Conservation (phyloP, 2,797 vertebrate species). For the Trichosurus vulpecula region DNA sequence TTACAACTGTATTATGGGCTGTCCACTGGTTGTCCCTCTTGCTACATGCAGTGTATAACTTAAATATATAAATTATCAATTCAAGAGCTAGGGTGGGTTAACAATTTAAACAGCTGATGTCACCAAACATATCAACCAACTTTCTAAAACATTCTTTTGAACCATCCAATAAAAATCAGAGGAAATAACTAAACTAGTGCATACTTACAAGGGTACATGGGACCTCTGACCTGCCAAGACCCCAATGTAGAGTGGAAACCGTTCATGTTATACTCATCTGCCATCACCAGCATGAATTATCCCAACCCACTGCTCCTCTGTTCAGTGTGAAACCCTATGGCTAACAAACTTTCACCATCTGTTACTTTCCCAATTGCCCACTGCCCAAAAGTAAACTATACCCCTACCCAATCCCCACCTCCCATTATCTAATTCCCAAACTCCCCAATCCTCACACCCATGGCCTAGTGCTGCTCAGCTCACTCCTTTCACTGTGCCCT, state of each 20-base stretch:
- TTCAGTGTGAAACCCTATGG: background rate
- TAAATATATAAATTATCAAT: background rate
- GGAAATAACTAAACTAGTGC: background rate
- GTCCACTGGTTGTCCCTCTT: background rate
- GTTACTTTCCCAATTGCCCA: background rate
- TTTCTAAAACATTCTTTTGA: background rate
- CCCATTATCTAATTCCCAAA: background rate
- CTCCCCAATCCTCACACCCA: background rate
- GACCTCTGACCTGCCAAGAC: background rate
- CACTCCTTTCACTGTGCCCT: background rate
- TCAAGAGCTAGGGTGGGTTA: background rate
- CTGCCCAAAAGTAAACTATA: background rate
- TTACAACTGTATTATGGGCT: background rate
- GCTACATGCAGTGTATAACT: background rate
- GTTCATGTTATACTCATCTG: background rate
- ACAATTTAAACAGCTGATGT: background rate
- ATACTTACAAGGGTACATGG: background rate
- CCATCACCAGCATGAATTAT: background rate
- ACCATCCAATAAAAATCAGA: background rate
- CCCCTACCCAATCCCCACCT: background rate
- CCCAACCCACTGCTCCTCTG: background rate
- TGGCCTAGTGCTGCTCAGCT: background rate
- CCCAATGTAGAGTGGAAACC: background rate
- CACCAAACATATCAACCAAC: background rate
- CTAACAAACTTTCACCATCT: background rate